Conservation (phyloP, 2,797 vertebrate species). For the Salarias fasciatus region DNA sequence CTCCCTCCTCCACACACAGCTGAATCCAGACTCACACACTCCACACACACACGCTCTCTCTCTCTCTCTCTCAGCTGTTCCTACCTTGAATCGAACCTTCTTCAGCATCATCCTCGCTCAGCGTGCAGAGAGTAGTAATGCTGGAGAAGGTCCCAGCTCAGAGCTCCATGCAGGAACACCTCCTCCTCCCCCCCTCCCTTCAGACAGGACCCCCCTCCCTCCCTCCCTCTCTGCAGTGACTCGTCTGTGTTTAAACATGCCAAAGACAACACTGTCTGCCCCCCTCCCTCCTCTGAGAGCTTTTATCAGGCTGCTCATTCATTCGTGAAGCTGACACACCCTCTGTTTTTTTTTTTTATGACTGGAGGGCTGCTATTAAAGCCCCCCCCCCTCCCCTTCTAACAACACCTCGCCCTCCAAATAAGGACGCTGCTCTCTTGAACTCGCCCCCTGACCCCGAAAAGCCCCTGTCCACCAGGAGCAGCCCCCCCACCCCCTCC, state of each 20-base stretch:
- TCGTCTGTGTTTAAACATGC: constrained; percentile 39
- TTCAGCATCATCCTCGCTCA: constrained; percentile 74
- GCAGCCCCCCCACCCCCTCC: constrained; percentile 2
- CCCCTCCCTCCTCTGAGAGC: constrained; percentile 69
- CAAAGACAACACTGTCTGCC: constrained; percentile 67
- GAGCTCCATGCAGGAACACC: constrained; percentile 14
- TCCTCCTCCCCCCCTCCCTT: too few species aligned
- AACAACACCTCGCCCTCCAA: constrained; percentile 55
- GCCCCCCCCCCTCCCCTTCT: constrained; percentile 13
- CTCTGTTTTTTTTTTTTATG: constrained; percentile 80
- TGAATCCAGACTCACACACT: too few species aligned
- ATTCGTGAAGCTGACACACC: constrained; percentile 74
- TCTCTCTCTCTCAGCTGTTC: constrained; percentile 2
- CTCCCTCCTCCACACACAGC: too few species aligned
- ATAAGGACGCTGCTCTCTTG: constrained; percentile 56
- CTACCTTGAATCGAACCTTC: constrained; percentile 84
- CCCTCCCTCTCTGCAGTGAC: background rate
- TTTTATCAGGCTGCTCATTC: constrained; percentile 81
- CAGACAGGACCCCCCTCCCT: too few species aligned
- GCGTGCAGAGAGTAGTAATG: background rate
- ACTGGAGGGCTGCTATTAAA: constrained; percentile 70
- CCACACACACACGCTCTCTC: too few species aligned
- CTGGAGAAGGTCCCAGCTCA: background rate
- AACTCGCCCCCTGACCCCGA: constrained; percentile 44
- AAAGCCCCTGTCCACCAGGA: constrained; percentile 1